These are phyloP conservation scores for Hephaestus fuliginosus DNA, from an alignment of 2,797 vertebrate genomes.

Conservation along the genomic window DNA sequence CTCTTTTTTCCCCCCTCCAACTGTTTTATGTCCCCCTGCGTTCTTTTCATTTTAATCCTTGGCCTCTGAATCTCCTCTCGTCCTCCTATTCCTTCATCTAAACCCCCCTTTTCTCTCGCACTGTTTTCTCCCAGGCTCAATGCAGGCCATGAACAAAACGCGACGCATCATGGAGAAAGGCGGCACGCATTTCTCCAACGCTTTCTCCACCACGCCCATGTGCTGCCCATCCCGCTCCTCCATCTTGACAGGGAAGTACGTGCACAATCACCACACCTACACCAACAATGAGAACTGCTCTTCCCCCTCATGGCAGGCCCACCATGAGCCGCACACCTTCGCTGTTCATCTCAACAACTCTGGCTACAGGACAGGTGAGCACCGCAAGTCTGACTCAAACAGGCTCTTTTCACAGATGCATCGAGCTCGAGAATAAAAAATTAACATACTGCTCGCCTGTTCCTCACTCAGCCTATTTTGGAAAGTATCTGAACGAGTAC, in stretches of 20 bases:
- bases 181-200: conserved; percentile 96
- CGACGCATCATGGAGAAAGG: conserved; percentile 88
- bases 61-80: conserved; percentile 49
- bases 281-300: conserved; percentile 99
- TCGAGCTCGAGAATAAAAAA: neutral
- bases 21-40: conserved; percentile 33
- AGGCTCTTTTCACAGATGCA: neutral
- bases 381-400: neutral
- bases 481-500: conserved; percentile 99
- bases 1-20: conserved; percentile 20
- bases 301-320: conserved; percentile 96
- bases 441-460: conserved; percentile 19
- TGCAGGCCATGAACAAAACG: conserved; percentile 89
- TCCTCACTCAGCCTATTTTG: conserved; percentile 92
- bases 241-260: conserved; percentile 97
- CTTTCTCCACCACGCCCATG: conserved; percentile 98
- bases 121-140: conserved; percentile 80
- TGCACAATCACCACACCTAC: conserved; percentile 99
- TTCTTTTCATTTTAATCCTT: conserved; percentile 44
- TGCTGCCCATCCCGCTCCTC: conserved; percentile 98
- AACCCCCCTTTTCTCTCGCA: neutral
- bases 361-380: conserved; percentile 94
- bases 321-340: conserved; percentile 95
- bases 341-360: conserved; percentile 96
- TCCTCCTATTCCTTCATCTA: conserved; percentile 12